phyloP scores from a whole-genome alignment of 2,113 vertebrate species.

The Sebastes schlegelii region DNA sequence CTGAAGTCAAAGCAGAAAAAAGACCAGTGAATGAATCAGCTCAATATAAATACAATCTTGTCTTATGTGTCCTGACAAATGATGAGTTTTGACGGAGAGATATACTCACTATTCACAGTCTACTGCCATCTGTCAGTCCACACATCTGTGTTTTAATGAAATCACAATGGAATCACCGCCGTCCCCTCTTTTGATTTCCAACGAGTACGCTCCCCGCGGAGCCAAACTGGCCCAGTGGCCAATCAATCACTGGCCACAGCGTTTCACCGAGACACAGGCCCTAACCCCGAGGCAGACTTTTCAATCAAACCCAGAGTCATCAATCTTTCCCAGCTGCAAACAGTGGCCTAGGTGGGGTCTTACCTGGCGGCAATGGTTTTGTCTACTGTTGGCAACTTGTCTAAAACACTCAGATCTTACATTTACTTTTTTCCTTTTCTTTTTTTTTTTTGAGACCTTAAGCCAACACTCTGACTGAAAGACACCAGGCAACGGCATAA shows the following conservation, averaged over 20 bases:
- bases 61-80: slow-evolving; percentile 17
- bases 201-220: slow-evolving; percentile 68
- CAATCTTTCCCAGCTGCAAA: slow-evolving; percentile 75
- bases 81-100: slow-evolving; percentile 24
- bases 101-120: slow-evolving; percentile 42
- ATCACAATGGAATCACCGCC: slow-evolving; percentile 51
- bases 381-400: slow-evolving; percentile 52
- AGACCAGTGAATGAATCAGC: slow-evolving; percentile 9
- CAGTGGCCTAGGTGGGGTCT: slow-evolving; percentile 45
- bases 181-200: slow-evolving; percentile 72
- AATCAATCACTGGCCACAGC: slow-evolving; percentile 83
- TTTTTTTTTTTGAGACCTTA: background rate
- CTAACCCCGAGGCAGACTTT: slow-evolving; percentile 83
- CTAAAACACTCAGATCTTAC: slow-evolving; percentile 55
- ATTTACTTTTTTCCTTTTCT: background rate
- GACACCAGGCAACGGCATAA: background rate
- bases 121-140: slow-evolving; percentile 47
- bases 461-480: background rate
- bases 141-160: slow-evolving; percentile 74
- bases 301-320: slow-evolving; percentile 86
- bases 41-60: slow-evolving; percentile 10
- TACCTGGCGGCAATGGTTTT: slow-evolving; percentile 66
- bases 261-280: slow-evolving; percentile 78
- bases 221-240: slow-evolving; percentile 68
- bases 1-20: slow-evolving; percentile 23